Conservation (phyloP, 2,888 invertebrate genomes). For the Colostygia pectinataria region DNA sequence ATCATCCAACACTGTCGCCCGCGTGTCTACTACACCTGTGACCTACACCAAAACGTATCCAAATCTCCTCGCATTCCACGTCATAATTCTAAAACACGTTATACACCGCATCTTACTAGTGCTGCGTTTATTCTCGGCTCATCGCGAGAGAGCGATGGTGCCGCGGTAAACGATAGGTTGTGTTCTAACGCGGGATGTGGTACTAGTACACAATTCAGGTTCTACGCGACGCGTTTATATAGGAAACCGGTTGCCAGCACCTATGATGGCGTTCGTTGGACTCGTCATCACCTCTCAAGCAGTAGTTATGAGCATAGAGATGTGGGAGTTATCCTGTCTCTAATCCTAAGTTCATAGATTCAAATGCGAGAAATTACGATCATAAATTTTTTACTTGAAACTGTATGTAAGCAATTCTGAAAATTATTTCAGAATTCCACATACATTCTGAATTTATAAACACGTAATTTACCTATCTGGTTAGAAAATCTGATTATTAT, state of each 20-base stretch:
- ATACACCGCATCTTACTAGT: constrained; percentile 39
- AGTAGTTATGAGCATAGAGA: no score
- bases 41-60: constrained; percentile 54
- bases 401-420: no score
- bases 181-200: constrained; percentile 47
- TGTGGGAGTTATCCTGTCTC: no score
- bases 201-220: constrained; percentile 59
- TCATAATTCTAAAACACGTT: constrained; percentile 33
- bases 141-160: constrained; percentile 51
- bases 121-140: constrained; percentile 17
- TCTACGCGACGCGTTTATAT: constrained; percentile 38
- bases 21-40: constrained; percentile 71
- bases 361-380: no score
- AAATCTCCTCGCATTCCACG: constrained; percentile 45
- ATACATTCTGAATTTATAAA: no score
- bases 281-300: no score
- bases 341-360: no score
- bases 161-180: constrained; percentile 47
- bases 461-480: no score
- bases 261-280: not conserved
- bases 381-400: no score
- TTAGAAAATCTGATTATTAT: no score
- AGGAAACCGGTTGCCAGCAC: constrained; percentile 3
- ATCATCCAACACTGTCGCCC: constrained; percentile 65
- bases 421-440: no score